Evolutionary conservation across 2,888 invertebrate genomes (phyloP).

Genomic region (Chironomus riparius): DNA sequence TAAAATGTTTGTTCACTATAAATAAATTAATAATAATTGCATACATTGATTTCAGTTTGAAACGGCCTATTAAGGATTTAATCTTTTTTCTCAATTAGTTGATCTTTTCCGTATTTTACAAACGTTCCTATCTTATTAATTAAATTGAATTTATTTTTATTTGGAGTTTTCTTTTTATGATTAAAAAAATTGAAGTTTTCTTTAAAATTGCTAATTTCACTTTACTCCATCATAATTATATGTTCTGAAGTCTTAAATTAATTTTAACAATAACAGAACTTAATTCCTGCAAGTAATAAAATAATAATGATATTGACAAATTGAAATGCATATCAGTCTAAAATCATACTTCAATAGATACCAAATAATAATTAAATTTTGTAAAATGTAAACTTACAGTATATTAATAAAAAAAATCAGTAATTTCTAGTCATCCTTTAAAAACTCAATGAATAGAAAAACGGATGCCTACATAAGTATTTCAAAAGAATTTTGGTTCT

Average conservation of each 20-base stretch:
- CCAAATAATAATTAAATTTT: too few species aligned
- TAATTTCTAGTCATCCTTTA: too few species aligned
- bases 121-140: too few species aligned
- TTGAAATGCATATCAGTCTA: slow-evolving; percentile 22
- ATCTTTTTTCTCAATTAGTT: slow-evolving; percentile 6
- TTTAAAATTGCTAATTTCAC: neutral
- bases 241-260: neutral
- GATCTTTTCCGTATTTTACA: too few species aligned
- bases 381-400: too few species aligned
- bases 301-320: neutral
- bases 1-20: slow-evolving; percentile 22
- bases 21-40: slow-evolving; percentile 5
- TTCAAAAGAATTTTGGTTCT: too few species aligned
- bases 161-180: too few species aligned
- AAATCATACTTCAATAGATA: neutral
- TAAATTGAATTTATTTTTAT: slow-evolving; percentile 10
- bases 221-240: neutral
- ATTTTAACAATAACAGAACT: neutral
- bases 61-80: slow-evolving; percentile 1
- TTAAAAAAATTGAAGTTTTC: too few species aligned
- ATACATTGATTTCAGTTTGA: slow-evolving; percentile 13
- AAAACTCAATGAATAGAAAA: too few species aligned
- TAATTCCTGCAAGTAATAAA: neutral
- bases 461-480: too few species aligned
- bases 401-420: too few species aligned